Evolutionary conservation across 2,797 vertebrate species (phyloP).

Genomic region (Menidia menidia): DNA sequence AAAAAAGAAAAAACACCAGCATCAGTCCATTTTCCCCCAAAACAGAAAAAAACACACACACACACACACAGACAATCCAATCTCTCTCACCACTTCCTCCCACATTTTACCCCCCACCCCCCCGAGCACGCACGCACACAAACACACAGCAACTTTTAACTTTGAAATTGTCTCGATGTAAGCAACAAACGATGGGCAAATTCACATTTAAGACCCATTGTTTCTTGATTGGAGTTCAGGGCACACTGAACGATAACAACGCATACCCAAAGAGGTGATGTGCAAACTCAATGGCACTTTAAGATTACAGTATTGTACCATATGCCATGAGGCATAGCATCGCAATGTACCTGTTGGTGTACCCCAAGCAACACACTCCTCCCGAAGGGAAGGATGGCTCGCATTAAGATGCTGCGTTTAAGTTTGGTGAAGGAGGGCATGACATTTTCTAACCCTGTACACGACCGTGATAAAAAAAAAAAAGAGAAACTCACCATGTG

Average conservation of each 20-base stretch:
- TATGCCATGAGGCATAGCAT: conserved; percentile 40
- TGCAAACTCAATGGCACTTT: conserved; percentile 68
- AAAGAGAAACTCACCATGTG: conserved; percentile 17
- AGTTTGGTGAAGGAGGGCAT: conserved; percentile 31
- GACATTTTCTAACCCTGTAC: conserved; percentile 47
- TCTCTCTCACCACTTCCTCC: conserved; percentile 47
- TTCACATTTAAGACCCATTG: conserved; percentile 30
- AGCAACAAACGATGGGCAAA: conserved; percentile 24
- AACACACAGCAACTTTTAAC: conserved; percentile 36
- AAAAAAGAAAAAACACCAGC: conserved; percentile 76
- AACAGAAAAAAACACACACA: conserved; percentile 75
- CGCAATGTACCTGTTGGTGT: conserved; percentile 41
- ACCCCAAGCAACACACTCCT: conserved; percentile 30
- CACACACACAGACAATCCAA: conserved; percentile 74
- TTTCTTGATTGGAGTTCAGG: conserved; percentile 35
- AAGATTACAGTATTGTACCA: conserved; percentile 39
- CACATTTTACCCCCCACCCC: conserved; percentile 11
- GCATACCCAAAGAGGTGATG: conserved; percentile 50
- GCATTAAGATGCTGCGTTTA: conserved; percentile 41
- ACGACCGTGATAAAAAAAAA: conserved; percentile 38
- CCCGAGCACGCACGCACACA: conserved; percentile 55
- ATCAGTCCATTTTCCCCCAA: conserved; percentile 85
- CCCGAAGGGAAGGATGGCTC: conserved; percentile 22
- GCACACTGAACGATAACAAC: conserved; percentile 33
- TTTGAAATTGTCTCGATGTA: conserved; percentile 41